A percentile compares a stretch with the other conserved stretches of the same genome.
phyloP scores from a whole-genome alignment of 2,888 invertebrate genomes.

The Mactromeris polynyma region DNA sequence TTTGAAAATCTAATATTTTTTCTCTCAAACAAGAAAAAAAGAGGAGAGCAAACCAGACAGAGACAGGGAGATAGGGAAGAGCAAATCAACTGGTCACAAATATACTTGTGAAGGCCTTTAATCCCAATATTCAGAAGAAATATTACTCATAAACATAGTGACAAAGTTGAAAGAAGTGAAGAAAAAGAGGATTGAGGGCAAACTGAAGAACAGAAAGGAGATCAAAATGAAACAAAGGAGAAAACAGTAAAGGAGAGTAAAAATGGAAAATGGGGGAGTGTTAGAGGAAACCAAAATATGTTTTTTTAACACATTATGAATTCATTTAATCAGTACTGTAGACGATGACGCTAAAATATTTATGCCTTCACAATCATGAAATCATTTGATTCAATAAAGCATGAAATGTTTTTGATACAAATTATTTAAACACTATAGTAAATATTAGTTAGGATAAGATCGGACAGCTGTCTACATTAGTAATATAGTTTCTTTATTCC shows the following conservation, averaged over 20 bases:
- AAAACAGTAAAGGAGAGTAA: neutral
- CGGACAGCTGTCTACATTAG: neutral
- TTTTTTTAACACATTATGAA: neutral
- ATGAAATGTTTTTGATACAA: constrained; percentile 14
- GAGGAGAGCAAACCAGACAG: no score
- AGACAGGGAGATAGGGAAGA: no score
- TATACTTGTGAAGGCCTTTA: no score
- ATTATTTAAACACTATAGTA: neutral
- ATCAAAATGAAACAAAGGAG: neutral
- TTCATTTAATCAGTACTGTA: neutral
- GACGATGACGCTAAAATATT: neutral
- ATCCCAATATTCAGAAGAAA: no score
- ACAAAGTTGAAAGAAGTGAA: neutral
- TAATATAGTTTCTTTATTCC: neutral
- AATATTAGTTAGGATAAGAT: constrained; percentile 12
- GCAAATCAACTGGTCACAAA: no score
- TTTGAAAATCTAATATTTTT: neutral
- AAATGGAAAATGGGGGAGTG: neutral
- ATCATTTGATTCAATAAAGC: neutral
- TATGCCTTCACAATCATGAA: neutral
- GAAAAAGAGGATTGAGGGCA: neutral
- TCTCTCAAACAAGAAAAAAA: no score
- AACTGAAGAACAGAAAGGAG: neutral
- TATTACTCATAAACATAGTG: no score
- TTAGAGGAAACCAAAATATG: neutral